A percentile compares a stretch with the other conserved stretches of the same genome.
phyloP scores from a whole-genome alignment of 2,888 invertebrate species.

The Nephrocerus scutellatus region DNA sequence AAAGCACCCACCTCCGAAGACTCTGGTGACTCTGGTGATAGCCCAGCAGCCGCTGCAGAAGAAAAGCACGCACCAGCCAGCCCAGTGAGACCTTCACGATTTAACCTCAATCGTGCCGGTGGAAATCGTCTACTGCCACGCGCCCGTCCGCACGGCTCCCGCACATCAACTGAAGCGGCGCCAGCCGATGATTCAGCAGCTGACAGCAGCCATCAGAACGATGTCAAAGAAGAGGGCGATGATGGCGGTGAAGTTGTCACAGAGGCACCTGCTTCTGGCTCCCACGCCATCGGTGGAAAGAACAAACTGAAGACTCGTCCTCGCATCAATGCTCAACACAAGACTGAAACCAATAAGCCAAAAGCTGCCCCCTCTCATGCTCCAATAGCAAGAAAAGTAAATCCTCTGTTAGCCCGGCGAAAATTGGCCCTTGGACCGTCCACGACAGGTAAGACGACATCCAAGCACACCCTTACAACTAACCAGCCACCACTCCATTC shows the following conservation, averaged over 20 bases:
- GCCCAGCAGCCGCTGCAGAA: slow-evolving; percentile 28
- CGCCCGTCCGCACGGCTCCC: slow-evolving; percentile 31
- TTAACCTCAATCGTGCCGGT: slow-evolving; percentile 40
- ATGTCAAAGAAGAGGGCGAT: slow-evolving; percentile 32
- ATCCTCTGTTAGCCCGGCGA: slow-evolving; percentile 44
- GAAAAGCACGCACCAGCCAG: slow-evolving; percentile 28
- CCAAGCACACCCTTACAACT: too few relatives aligned
- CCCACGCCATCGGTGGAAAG: slow-evolving; percentile 19
- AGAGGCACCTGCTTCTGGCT: slow-evolving; percentile 19
- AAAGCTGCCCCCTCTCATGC: slow-evolving; percentile 28
- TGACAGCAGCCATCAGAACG: slow-evolving; percentile 38
- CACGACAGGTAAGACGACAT: slow-evolving; percentile 44
- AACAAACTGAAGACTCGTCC: slow-evolving; percentile 42
- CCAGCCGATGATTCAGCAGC: slow-evolving; percentile 33
- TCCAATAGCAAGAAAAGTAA: slow-evolving; percentile 39
- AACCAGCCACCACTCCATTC: not conserved
- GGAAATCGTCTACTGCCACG: slow-evolving; percentile 40
- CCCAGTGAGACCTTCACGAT: slow-evolving; percentile 38
- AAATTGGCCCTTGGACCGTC: slow-evolving; percentile 41
- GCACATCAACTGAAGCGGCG: slow-evolving; percentile 29
- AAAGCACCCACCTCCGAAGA: slow-evolving; percentile 29
- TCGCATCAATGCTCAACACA: slow-evolving; percentile 41
- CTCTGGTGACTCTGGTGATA: slow-evolving; percentile 20
- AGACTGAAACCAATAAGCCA: slow-evolving; percentile 41
- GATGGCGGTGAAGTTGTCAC: too few relatives aligned